Percentiles rank a stretch among this genome's conserved stretches.
Conservation (phyloP, 2,113 vertebrate species). For the Gobiocypris rarus region DNA sequence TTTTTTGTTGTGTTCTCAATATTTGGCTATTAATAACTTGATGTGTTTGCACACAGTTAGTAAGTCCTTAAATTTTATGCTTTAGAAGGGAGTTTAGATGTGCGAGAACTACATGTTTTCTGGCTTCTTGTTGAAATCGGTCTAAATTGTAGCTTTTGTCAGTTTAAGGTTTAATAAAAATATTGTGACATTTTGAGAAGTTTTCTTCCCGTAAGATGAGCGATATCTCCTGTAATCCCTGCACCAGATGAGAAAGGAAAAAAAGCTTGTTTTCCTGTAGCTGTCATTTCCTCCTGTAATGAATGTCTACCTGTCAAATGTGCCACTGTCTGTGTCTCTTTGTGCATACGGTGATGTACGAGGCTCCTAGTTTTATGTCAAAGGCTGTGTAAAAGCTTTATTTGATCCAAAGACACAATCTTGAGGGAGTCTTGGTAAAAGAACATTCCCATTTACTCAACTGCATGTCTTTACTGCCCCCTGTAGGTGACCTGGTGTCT, state of each 20-base stretch:
- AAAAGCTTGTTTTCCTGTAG: slow-evolving; percentile 7
- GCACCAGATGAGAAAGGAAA: background rate
- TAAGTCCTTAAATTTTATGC: too few species aligned
- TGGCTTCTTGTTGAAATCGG: background rate
- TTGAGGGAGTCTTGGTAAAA: background rate
- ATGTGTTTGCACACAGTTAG: too few species aligned
- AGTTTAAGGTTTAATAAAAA: background rate
- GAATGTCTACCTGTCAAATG: slow-evolving; percentile 17
- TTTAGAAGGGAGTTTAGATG: background rate
- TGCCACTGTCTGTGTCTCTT: background rate
- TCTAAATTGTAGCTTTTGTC: background rate
- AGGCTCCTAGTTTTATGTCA: background rate
- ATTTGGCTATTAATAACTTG: background rate
- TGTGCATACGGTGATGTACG: background rate
- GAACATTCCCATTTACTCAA: background rate
- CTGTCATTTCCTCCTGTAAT: slow-evolving; percentile 8
- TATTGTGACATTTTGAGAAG: slow-evolving; percentile 11
- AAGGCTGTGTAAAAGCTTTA: background rate
- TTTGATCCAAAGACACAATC: background rate
- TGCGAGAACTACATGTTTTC: background rate
- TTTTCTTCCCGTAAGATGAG: background rate
- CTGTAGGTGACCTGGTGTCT: slow-evolving; percentile 88
- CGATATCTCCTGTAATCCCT: background rate
- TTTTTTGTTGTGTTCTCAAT: background rate
- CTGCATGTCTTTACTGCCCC: background rate